Base-by-base conservation (phyloP, 2,797 vertebrate genomes). In the Pseudomugil tenellus region DNA sequence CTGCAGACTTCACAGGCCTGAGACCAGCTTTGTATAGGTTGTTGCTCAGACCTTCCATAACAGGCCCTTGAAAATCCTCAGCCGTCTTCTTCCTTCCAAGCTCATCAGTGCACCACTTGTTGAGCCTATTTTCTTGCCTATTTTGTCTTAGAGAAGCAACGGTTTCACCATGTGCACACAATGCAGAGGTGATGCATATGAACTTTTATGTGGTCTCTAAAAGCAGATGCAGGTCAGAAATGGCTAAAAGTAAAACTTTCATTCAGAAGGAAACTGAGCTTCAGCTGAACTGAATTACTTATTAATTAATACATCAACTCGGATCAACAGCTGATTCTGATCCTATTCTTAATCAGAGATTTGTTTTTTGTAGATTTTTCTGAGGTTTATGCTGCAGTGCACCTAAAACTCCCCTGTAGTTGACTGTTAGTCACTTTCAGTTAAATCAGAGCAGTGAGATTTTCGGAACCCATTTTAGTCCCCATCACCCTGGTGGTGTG, bases 21-120 rank as follows among this genome's bases (percentile, higher is more conserved):
- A 65, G 66, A 54, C 58, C 29, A 58, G 28, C 53, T 41, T 32
- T 14, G 70, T 75, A 74, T 63, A 76, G 65, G 72, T 63, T 66
- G 69, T 56, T 66, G 31, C 79, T 67, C 60, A 55, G 88, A 90
- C 85, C 90, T 89, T 87, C 88, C 86, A 83, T 72, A 70, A 77
- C 7, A 76, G 64, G 80, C 51, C 66, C 67, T 62, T 29, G 3
- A 0, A 62, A 76, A 77, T 66, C 74, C 57, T 32, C 52, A 17
- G 14, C 54, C 51, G 48, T 79, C 58, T 63, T 59, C 73, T 43
- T 70, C 25, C 35, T 56, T 67, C 25, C 12, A 12, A 25, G 63
- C 62, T 70, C 31, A 55, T 74, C 58, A 35, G 14, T 2, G 13
- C 31, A 31, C 23, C 23, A 39, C n/a, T 28, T 13, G 2, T 8